Evolutionary conservation across 2,797 vertebrate species (phyloP).

Genomic region (Rhincodon typus): DNA sequence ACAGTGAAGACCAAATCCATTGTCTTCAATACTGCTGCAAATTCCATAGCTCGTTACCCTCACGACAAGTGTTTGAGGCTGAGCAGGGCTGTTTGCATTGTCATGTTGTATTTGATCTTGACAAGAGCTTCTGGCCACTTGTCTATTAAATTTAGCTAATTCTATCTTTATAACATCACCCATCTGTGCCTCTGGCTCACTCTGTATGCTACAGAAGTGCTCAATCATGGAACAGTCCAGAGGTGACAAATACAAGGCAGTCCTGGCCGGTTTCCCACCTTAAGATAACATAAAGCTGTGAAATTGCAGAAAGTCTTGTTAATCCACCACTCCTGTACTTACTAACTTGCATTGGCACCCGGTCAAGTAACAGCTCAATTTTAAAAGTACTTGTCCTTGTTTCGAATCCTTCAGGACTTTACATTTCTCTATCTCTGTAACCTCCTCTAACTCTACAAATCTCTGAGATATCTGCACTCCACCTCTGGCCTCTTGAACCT

Average conservation of each 20-base stretch:
- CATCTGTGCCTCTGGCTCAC: neutral
- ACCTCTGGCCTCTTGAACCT: neutral
- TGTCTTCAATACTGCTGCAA: neutral
- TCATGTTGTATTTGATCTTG: neutral
- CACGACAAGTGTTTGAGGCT: neutral
- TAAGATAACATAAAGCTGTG: neutral
- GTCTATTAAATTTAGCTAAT: neutral
- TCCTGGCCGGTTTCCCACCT: neutral
- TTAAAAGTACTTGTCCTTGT: neutral
- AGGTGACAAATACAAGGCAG: neutral
- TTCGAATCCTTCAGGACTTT: neutral
- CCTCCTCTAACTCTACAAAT: neutral
- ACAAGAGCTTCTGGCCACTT: neutral
- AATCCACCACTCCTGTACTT: neutral
- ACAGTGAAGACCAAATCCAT: neutral
- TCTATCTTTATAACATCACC: neutral
- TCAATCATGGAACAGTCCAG: neutral
- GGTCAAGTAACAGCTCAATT: neutral
- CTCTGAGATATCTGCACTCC: neutral
- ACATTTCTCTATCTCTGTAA: neutral
- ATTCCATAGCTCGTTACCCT: neutral
- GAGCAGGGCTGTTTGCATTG: neutral
- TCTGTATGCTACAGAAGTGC: neutral
- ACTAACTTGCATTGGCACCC: neutral
- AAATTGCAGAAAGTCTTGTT: neutral